Conservation (phyloP, 2,888 invertebrate species). For the Nymphalis c-album region DNA sequence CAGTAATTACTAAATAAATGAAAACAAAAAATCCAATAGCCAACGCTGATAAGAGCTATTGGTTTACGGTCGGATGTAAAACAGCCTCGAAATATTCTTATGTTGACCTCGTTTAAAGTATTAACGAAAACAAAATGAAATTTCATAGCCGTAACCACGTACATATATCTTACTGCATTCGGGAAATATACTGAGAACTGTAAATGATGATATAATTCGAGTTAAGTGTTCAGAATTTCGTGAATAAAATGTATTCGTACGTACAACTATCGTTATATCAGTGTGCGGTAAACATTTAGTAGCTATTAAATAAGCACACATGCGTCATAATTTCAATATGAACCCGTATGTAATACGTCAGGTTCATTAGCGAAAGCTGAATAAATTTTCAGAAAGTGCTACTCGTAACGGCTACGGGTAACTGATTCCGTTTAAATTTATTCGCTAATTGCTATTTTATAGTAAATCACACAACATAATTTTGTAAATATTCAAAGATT, state of each 20-base stretch:
- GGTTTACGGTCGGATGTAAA: slow-evolving; percentile 12
- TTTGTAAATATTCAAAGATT: no score
- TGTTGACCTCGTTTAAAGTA: slow-evolving; percentile 11
- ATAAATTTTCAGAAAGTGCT: slow-evolving; percentile 16
- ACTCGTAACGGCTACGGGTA: slow-evolving; percentile 15
- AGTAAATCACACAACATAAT: background rate
- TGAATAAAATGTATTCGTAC: background rate
- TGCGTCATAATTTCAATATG: slow-evolving; percentile 12
- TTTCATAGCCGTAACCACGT: slow-evolving; percentile 6
- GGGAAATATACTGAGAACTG: background rate
- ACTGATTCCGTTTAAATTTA: slow-evolving; percentile 14
- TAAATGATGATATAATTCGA: slow-evolving; percentile 8
- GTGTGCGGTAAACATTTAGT: slow-evolving; percentile 17
- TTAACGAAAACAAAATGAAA: slow-evolving; percentile 16
- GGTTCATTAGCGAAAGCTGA: slow-evolving; percentile 26
- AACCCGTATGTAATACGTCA: slow-evolving; percentile 10
- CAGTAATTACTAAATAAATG: slow-evolving; percentile 17
- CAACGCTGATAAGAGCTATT: slow-evolving; percentile 11
- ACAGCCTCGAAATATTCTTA: background rate
- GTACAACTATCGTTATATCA: slow-evolving; percentile 1
- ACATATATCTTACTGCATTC: background rate
- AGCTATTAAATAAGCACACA: slow-evolving; percentile 19
- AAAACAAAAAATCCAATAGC: slow-evolving; percentile 19
- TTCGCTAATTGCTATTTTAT: slow-evolving; percentile 20
- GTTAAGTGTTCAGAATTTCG: slow-evolving; percentile 1